These are phyloP conservation scores for Acleris sparsana DNA, from an alignment of 2,888 invertebrate genomes.

Conservation along the genomic window DNA sequence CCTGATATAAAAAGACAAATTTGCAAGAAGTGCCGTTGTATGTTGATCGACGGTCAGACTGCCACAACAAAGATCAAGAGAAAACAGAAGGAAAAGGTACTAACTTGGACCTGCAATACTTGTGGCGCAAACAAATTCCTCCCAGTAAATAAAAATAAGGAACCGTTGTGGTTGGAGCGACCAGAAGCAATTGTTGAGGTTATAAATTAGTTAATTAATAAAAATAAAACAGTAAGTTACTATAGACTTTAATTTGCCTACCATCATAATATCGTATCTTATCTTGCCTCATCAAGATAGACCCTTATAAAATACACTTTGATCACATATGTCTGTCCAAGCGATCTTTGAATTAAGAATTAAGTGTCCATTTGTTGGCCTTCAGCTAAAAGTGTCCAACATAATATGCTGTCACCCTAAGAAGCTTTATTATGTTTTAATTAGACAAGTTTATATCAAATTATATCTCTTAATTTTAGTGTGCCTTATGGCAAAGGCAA, in stretches of 20 bases:
- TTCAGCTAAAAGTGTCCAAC: no score
- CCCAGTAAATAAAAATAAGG: conserved; percentile 57
- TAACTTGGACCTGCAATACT: conserved; percentile 76
- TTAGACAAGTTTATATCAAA: no score
- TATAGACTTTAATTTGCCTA: neutral
- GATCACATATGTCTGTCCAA: no score
- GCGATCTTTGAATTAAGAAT: no score
- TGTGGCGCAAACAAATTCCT: conserved; percentile 57
- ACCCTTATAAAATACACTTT: no score
- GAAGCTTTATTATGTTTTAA: no score
- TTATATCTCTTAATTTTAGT: no score
- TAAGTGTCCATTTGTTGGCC: no score
- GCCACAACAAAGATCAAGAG: conserved; percentile 76
- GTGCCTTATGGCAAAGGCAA: no score
- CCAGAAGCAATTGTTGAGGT: conserved; percentile 77
- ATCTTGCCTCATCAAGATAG: no score
- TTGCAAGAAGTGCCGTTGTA: conserved; percentile 83
- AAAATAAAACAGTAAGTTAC: neutral
- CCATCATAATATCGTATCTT: no score
- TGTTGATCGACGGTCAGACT: conserved; percentile 78
- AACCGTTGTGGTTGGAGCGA: conserved; percentile 80
- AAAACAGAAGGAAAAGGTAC: conserved; percentile 64
- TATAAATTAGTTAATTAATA: conserved; percentile 46
- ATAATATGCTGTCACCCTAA: no score
- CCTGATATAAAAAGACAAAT: conserved; percentile 84